Conservation (phyloP, 2,113 vertebrate species). For the Ancistrus triradiatus region DNA sequence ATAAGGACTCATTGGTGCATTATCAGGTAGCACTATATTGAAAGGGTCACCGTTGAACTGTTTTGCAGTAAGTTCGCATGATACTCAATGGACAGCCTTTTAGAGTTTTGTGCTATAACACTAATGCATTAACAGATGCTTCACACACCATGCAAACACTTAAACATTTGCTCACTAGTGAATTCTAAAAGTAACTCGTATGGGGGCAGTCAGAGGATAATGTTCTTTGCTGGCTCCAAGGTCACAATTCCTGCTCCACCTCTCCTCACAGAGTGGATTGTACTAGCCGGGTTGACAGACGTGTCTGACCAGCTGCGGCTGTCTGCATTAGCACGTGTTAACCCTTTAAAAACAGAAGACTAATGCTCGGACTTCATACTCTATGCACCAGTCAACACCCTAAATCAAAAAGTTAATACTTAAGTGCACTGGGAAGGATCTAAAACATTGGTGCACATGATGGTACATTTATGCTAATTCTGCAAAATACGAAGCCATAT, state of each 20-base stretch:
- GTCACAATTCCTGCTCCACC: conserved; percentile 68
- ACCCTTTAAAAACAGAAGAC: conserved; percentile 59
- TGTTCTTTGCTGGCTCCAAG: conserved; percentile 78
- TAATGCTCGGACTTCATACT: conserved; percentile 35
- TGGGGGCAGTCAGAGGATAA: conserved; percentile 60
- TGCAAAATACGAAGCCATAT: no score
- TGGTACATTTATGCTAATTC: no score
- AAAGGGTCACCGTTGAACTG: conserved; percentile 5
- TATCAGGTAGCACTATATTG: conserved; percentile 56
- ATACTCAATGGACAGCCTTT: neutral
- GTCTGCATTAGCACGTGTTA: conserved; percentile 49
- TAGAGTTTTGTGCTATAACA: conserved; percentile 7
- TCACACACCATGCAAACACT: conserved; percentile 7
- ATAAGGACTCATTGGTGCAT: conserved; percentile 61
- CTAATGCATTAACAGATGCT: conserved; percentile 24
- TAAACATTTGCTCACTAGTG: conserved; percentile 46
- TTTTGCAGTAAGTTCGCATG: conserved; percentile 2
- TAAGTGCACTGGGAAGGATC: no score
- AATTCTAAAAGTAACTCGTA: conserved; percentile 35
- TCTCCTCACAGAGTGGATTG: conserved; percentile 79
- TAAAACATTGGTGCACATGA: no score
- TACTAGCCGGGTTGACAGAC: conserved; percentile 96
- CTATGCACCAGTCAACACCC: conserved; percentile 49
- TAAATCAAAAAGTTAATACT: no score
- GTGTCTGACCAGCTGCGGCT: conserved; percentile 84